Conservation (phyloP, 2,113 vertebrate species). For the Pomatorhinus ruficollis region DNA sequence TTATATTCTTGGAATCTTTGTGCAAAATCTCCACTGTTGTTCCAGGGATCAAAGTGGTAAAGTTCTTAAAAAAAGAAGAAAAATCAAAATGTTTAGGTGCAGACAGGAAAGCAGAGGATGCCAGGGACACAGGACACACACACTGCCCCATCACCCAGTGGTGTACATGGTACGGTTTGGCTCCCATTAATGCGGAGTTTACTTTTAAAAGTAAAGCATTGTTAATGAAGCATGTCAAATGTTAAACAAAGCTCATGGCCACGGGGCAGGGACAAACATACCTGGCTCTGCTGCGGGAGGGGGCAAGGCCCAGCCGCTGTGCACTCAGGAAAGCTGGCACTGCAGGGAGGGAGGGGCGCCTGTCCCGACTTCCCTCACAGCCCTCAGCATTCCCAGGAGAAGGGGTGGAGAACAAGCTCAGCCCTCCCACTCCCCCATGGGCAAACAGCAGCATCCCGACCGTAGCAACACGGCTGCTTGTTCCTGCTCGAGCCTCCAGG, state of each 20-base stretch:
- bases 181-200: fast-evolving
- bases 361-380: fast-evolving
- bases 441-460: neutral
- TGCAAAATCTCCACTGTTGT: conserved; percentile 96
- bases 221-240: fast-evolving
- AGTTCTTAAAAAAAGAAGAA: conserved; percentile 77
- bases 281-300: neutral
- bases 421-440: neutral
- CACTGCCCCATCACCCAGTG: neutral
- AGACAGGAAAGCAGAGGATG: neutral
- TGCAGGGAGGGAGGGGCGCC: fast-evolving
- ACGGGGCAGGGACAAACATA: neutral
- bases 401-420: conserved; percentile 31
- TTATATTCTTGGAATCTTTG: conserved; percentile 95
- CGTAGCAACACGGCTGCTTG: neutral
- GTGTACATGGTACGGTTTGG: fast-evolving
- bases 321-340: neutral
- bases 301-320: neutral
- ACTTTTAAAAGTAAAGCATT: neutral
- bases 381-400: neutral
- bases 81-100: neutral
- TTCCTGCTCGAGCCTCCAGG: neutral
- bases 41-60: conserved; percentile 92
- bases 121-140: neutral
- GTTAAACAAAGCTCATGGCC: neutral